Evolutionary conservation across 2,888 invertebrate genomes (phyloP).

Genomic region (Charanyca ferruginea): DNA sequence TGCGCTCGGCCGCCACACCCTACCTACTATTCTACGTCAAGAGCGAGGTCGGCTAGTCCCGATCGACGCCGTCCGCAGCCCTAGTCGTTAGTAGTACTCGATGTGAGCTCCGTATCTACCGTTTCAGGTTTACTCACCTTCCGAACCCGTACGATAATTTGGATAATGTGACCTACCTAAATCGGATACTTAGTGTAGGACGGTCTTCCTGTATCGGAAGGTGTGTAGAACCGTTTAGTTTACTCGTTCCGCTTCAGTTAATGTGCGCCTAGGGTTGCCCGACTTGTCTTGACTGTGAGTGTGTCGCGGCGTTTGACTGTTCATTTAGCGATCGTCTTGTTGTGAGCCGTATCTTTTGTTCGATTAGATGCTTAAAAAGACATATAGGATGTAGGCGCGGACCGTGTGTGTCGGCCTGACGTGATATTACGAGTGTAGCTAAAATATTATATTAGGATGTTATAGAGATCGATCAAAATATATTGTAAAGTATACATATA

Average conservation of each 20-base stretch:
- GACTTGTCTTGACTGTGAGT: conserved; percentile 32
- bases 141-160: conserved; percentile 29
- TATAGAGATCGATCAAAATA: conserved; percentile 67
- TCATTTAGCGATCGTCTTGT: conserved; percentile 49
- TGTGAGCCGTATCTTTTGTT: conserved; percentile 53
- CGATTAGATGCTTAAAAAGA: conserved; percentile 82
- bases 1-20: conserved; percentile 95
- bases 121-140: conserved; percentile 30
- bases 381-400: conserved; percentile 74
- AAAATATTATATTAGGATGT: conserved; percentile 70
- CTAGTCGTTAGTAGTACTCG: conserved; percentile 26
- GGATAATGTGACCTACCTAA: conserved; percentile 21
- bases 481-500: conserved; percentile 64
- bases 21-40: conserved; percentile 96
- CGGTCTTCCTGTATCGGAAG: conserved; percentile 36
- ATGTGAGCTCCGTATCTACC: conserved; percentile 28
- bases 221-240: conserved; percentile 42
- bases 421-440: conserved; percentile 86
- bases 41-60: conserved; percentile 87
- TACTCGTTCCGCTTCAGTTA: conserved; percentile 41
- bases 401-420: conserved; percentile 75
- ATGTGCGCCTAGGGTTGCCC: conserved; percentile 21
- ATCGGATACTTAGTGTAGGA: conserved; percentile 41
- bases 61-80: not conserved
- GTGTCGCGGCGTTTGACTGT: conserved; percentile 35